Evolutionary conservation across 2,797 vertebrate species (phyloP).

Genomic region (Pseudomugil gertrudae): DNA sequence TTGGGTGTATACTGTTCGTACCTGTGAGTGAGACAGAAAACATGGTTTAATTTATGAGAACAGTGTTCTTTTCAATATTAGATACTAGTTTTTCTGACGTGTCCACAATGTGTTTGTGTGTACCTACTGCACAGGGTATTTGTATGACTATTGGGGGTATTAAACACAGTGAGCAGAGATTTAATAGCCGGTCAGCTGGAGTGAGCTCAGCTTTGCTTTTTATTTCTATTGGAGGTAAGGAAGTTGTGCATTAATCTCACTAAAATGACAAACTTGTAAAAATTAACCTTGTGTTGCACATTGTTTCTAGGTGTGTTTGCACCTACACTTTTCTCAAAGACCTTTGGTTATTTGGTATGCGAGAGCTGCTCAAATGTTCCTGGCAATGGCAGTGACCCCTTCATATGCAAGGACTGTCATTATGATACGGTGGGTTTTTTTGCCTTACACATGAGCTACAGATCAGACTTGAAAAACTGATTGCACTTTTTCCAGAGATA

Average conservation of each 20-base stretch:
- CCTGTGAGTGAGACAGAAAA: slow-evolving; percentile 81
- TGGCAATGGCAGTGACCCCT: slow-evolving; percentile 77
- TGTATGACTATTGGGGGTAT: slow-evolving; percentile 93
- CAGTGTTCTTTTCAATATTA: not conserved
- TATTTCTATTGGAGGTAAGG: slow-evolving; percentile 89
- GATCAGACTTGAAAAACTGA: not conserved
- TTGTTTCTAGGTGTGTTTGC: slow-evolving; percentile 86
- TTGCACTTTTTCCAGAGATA: not conserved
- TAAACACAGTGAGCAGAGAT: slow-evolving; percentile 88
- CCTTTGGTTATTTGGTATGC: slow-evolving; percentile 88
- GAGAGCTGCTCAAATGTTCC: slow-evolving; percentile 82
- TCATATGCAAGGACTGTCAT: slow-evolving; percentile 87
- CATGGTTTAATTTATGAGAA: not conserved
- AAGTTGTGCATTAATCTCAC: not conserved
- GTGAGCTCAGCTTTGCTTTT: slow-evolving; percentile 91
- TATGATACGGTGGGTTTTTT: slow-evolving; percentile 82
- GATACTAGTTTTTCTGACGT: not conserved
- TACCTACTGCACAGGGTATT: slow-evolving; percentile 80
- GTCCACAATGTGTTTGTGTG: not conserved
- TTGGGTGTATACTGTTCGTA: slow-evolving; percentile 89
- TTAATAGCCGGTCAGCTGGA: slow-evolving; percentile 90
- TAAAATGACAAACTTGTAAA: not conserved
- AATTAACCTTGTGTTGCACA: not conserved
- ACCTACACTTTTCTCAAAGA: slow-evolving; percentile 91
- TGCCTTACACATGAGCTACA: not conserved